These are phyloP conservation scores for Hypomecis punctinalis DNA, from an alignment of 2,888 invertebrate genomes.

Conservation along the genomic window DNA sequence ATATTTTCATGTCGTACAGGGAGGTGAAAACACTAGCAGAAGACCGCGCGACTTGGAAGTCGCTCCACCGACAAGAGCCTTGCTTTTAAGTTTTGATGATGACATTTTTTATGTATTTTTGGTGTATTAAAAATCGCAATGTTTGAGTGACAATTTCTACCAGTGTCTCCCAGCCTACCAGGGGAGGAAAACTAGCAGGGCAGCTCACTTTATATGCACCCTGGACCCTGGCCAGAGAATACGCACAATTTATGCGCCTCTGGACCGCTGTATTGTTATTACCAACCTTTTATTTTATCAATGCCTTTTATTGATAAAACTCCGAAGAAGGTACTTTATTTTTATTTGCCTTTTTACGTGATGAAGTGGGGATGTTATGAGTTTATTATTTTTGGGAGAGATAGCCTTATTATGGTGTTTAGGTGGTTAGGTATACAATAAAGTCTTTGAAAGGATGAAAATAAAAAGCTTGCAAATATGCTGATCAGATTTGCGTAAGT, in stretches of 20 bases:
- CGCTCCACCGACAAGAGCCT: too few species aligned
- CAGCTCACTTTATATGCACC: constrained; percentile 51
- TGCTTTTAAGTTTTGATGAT: too few species aligned
- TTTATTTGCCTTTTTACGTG: constrained; percentile 33
- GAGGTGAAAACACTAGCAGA: too few species aligned
- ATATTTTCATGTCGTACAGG: too few species aligned
- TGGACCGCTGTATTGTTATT: constrained; percentile 53
- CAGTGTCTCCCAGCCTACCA: constrained; percentile 14
- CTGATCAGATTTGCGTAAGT: too few species aligned
- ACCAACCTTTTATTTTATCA: constrained; percentile 55
- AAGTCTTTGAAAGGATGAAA: too few species aligned
- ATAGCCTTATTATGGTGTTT: background rate
- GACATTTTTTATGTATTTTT: too few species aligned
- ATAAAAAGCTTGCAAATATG: background rate
- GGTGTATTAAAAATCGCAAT: too few species aligned
- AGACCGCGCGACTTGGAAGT: too few species aligned
- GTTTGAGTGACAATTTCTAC: background rate
- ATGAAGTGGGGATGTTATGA: constrained; percentile 26
- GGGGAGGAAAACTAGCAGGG: constrained; percentile 30
- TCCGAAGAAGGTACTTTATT: constrained; percentile 39
- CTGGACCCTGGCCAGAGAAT: constrained; percentile 49
- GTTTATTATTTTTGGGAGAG: constrained; percentile 3
- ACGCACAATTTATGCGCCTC: constrained; percentile 50
- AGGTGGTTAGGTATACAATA: background rate
- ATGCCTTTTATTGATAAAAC: constrained; percentile 54